Evolutionary conservation across 2,797 vertebrate species (phyloP).

Genomic region (Cirrhinus molitorella): DNA sequence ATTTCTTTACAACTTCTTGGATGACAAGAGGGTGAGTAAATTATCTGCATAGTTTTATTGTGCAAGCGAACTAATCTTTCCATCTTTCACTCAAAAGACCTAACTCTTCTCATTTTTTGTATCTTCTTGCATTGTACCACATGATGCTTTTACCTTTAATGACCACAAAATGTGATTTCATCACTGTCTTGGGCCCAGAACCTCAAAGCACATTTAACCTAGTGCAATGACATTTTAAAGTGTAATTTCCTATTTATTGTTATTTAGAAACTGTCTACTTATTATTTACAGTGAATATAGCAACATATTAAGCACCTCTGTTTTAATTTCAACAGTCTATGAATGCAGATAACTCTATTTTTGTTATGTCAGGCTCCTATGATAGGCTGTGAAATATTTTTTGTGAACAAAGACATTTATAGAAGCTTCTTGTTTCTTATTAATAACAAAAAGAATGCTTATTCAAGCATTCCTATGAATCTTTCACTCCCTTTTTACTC

Average conservation of each 20-base stretch:
- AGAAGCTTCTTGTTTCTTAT: constrained; percentile 3
- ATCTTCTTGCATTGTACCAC: background rate
- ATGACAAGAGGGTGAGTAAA: too few relatives aligned
- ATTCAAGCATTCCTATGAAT: background rate
- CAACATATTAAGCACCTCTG: background rate
- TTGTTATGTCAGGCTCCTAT: background rate
- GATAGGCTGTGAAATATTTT: background rate
- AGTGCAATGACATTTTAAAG: background rate
- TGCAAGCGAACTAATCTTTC: background rate
- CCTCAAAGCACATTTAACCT: background rate
- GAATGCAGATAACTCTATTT: background rate
- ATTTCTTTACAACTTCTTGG: background rate
- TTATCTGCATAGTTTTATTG: too few relatives aligned
- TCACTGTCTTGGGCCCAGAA: background rate
- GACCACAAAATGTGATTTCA: background rate
- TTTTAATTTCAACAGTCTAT: background rate
- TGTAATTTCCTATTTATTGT: background rate
- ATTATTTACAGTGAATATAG: background rate
- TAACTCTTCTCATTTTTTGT: background rate
- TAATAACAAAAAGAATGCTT: background rate
- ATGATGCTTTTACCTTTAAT: background rate
- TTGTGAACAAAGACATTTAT: background rate
- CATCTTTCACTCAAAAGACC: background rate
- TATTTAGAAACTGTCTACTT: background rate
- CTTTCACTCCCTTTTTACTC: background rate